phyloP scores from a whole-genome alignment of 1,140 invertebrate species.

The Drosophila orena region DNA sequence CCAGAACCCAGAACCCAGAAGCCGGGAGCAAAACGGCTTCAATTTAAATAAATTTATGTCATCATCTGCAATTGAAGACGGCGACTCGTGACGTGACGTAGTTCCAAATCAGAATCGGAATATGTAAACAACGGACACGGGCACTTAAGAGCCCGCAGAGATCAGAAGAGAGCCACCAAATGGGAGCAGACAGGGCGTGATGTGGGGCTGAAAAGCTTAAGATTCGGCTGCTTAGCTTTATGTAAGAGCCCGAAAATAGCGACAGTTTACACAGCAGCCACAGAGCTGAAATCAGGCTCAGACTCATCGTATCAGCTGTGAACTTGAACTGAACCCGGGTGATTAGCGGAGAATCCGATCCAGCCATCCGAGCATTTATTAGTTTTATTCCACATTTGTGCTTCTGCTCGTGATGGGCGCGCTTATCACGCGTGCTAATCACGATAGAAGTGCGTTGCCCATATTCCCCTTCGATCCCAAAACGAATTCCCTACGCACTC shows the following conservation, averaged over 20 bases:
- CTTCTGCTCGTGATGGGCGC: conserved; percentile 19
- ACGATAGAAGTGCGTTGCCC: conserved; percentile 49
- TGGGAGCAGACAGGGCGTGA: conserved; percentile 26
- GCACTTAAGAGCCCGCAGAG: conserved; percentile 40
- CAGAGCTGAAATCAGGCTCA: conserved; percentile 23
- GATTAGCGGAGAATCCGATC: conserved; percentile 30
- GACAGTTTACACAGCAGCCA: conserved; percentile 33
- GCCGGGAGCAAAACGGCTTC: conserved; percentile 35
- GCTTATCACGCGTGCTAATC: conserved; percentile 51
- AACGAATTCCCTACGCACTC: not conserved
- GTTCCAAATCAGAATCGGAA: conserved; percentile 51
- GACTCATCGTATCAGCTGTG: conserved; percentile 37
- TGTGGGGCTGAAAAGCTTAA: conserved; percentile 11
- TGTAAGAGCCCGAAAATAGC: conserved; percentile 38
- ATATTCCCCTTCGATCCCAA: conserved; percentile 15
- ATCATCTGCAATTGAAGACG: conserved; percentile 60
- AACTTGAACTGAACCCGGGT: conserved; percentile 42
- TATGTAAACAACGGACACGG: conserved; percentile 57
- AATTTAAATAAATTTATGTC: conserved; percentile 67
- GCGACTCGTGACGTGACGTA: conserved; percentile 48
- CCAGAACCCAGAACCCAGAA: not conserved
- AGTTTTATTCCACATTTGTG: conserved; percentile 7
- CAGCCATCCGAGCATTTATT: conserved; percentile 12
- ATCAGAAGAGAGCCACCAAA: conserved; percentile 25
- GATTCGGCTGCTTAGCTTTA: conserved; percentile 4